These are phyloP conservation scores for Virgularia gustaviana DNA, from an alignment of 92 coral and sea anemone genomes.

Conservation along the genomic window DNA sequence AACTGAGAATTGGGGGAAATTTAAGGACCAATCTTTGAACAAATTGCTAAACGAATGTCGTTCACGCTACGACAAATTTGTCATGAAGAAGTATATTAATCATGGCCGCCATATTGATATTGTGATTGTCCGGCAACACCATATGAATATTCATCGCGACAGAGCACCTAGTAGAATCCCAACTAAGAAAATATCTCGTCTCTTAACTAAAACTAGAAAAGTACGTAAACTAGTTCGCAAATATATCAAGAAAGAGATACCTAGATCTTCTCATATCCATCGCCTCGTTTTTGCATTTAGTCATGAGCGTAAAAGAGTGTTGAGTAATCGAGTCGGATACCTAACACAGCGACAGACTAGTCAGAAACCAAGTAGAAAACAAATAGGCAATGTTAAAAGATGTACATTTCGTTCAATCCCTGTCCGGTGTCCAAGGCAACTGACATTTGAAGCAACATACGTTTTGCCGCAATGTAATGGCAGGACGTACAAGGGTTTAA, in stretches of 20 bases:
- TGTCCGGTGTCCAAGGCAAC: not conserved
- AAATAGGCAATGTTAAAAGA: not conserved
- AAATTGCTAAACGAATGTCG: too few relatives aligned
- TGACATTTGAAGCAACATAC: not conserved
- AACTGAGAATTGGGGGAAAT: too few relatives aligned
- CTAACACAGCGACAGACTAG: not conserved
- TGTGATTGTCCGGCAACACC: not conserved
- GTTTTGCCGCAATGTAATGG: not conserved
- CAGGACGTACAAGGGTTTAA: not conserved
- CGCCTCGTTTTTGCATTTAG: not conserved
- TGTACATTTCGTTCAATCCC: too few relatives aligned
- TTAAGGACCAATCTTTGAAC: too few relatives aligned
- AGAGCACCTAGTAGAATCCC: conserved; percentile 16
- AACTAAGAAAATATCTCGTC: not conserved
- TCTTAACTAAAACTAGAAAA: conserved; percentile 1
- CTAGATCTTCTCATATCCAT: not conserved
- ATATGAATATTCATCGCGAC: not conserved
- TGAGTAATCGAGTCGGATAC: not conserved
- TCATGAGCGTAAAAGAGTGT: not conserved
- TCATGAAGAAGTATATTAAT: too few relatives aligned
- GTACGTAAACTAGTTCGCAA: not conserved
- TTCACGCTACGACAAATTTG: too few relatives aligned
- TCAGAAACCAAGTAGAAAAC: not conserved
- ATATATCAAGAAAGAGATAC: too few relatives aligned
- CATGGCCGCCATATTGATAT: too few relatives aligned